phyloP scores from a whole-genome alignment of 2,888 invertebrate species.

The Lasioglossum calceatum region DNA sequence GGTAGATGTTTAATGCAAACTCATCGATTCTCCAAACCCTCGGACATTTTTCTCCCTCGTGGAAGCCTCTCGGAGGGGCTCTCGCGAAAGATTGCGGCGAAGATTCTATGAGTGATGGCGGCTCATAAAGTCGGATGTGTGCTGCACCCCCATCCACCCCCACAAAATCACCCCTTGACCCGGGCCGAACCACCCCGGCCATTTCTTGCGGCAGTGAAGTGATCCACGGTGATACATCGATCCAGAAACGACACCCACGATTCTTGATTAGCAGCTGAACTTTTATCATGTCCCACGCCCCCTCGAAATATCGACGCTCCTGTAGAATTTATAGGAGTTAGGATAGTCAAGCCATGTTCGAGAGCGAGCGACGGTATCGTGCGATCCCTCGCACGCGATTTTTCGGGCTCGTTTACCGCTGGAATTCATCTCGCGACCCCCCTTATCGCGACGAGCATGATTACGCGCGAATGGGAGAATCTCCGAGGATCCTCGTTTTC shows the following conservation, averaged over 20 bases:
- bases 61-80: constrained; percentile 64
- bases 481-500: background rate
- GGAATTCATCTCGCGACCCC: constrained; percentile 50
- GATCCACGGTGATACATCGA: constrained; percentile 68
- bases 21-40: constrained; percentile 79
- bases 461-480: constrained; percentile 39
- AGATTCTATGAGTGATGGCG: constrained; percentile 81
- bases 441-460: constrained; percentile 48
- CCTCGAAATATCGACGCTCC: background rate
- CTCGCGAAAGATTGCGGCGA: constrained; percentile 76
- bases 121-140: constrained; percentile 74
- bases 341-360: constrained; percentile 52
- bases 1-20: constrained; percentile 80
- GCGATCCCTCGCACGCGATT: constrained; percentile 27
- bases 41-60: constrained; percentile 76
- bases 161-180: constrained; percentile 61
- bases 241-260: constrained; percentile 56
- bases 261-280: constrained; percentile 76
- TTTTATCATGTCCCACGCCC: constrained; percentile 55
- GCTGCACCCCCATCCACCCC: constrained; percentile 30
- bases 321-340: constrained; percentile 38
- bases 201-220: constrained; percentile 50
- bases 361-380: constrained; percentile 38
- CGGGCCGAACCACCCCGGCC: constrained; percentile 26
- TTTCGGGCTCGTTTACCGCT: constrained; percentile 47